A percentile compares a stretch with the other conserved stretches of the same genome.
Conservation (phyloP, 1,140 invertebrate species). For the Drosophila busckii region DNA sequence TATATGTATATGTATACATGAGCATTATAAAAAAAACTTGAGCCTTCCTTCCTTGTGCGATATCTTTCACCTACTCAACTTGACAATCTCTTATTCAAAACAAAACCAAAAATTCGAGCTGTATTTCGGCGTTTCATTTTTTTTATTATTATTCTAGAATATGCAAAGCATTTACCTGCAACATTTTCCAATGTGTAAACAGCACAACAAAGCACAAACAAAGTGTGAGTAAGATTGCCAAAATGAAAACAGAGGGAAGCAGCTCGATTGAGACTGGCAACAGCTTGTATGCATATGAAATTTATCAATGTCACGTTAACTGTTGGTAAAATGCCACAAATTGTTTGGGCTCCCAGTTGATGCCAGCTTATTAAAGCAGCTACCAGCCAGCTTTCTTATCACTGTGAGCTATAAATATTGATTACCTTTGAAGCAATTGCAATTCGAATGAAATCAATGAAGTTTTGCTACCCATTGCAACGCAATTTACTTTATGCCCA, state of each 20-base stretch:
- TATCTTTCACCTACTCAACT: too few relatives aligned
- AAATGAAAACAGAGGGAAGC: background rate
- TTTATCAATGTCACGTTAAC: slow-evolving; percentile 38
- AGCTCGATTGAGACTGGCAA: background rate
- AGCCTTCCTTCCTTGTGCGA: too few relatives aligned
- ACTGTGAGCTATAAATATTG: slow-evolving; percentile 51
- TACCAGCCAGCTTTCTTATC: background rate
- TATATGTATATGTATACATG: too few relatives aligned
- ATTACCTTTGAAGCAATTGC: slow-evolving; percentile 43
- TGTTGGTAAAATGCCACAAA: background rate
- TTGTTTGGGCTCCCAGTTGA: background rate
- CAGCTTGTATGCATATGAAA: slow-evolving; percentile 22
- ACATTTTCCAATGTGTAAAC: slow-evolving; percentile 23
- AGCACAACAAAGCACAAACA: background rate
- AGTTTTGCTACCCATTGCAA: slow-evolving; percentile 41
- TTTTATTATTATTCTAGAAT: slow-evolving; percentile 66
- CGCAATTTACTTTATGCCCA: too few relatives aligned
- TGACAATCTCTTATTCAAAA: too few relatives aligned
- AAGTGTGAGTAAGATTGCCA: background rate
- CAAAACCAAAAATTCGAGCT: too few relatives aligned
- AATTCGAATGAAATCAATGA: slow-evolving; percentile 45
- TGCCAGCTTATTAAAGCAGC: slow-evolving; percentile 6
- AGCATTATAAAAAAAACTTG: too few relatives aligned
- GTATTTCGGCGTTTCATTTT: too few relatives aligned
- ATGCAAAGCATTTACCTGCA: slow-evolving; percentile 59